These are phyloP conservation scores for Cairina moschata DNA, from an alignment of 2,113 vertebrate species.

Conservation along the genomic window DNA sequence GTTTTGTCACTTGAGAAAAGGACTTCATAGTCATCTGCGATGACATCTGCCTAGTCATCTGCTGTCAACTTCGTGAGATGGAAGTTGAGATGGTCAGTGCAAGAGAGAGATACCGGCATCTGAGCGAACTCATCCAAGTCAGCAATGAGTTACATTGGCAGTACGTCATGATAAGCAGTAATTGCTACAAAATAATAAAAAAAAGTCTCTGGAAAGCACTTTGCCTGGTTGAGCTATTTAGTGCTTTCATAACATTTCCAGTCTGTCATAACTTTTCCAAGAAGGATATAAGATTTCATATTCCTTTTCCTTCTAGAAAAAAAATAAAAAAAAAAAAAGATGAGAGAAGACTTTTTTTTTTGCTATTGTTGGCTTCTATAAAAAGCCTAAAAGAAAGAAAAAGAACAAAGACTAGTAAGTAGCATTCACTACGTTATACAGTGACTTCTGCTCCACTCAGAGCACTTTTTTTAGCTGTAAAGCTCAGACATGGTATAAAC, in stretches of 20 bases:
- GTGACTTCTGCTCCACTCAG: background rate
- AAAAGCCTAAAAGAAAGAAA: background rate
- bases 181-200: background rate
- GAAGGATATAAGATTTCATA: background rate
- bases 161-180: background rate
- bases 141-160: background rate
- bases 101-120: background rate
- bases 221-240: background rate
- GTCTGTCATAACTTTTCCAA: background rate
- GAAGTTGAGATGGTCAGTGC: background rate
- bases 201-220: background rate
- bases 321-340: background rate
- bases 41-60: background rate
- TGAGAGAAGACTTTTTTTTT: background rate
- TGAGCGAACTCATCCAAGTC: background rate
- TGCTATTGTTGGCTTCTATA: background rate
- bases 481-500: background rate
- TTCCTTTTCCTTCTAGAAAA: background rate
- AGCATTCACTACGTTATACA: background rate
- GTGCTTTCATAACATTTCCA: background rate
- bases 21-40: background rate
- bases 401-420: background rate
- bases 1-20: background rate
- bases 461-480: background rate
- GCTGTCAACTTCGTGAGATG: background rate